Conservation (phyloP, 2,888 invertebrate species). For the Tachina lurida region DNA sequence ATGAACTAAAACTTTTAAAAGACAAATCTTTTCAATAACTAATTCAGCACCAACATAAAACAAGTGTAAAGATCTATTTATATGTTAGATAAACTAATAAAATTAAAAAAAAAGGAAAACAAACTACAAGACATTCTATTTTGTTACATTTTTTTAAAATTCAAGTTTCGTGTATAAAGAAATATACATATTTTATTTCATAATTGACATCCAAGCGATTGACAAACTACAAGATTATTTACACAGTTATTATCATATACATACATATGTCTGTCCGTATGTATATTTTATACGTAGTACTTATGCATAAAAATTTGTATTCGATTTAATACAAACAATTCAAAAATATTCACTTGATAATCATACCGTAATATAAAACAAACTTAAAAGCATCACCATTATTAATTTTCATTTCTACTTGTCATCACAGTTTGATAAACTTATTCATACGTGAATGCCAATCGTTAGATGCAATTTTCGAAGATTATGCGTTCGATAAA, state of each 20-base stretch:
- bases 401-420: slow-evolving; percentile 40
- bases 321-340: slow-evolving; percentile 31
- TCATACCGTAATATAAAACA: slow-evolving; percentile 33
- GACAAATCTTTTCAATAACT: slow-evolving; percentile 29
- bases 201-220: slow-evolving; percentile 54
- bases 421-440: slow-evolving; percentile 61
- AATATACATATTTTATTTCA: slow-evolving; percentile 39
- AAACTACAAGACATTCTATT: slow-evolving; percentile 10
- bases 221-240: slow-evolving; percentile 54
- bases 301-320: slow-evolving; percentile 15
- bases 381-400: slow-evolving; percentile 50
- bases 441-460: slow-evolving; percentile 52
- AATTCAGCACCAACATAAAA: slow-evolving; percentile 57
- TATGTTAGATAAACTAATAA: slow-evolving; percentile 16
- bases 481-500: slow-evolving; percentile 57
- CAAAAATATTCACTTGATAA: slow-evolving; percentile 15
- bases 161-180: slow-evolving; percentile 34
- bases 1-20: slow-evolving; percentile 47
- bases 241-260: slow-evolving; percentile 31
- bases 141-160: slow-evolving; percentile 25
- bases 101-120: neutral
- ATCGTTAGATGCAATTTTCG: slow-evolving; percentile 51
- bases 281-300: slow-evolving; percentile 1
- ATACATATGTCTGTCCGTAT: neutral
- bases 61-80: slow-evolving; percentile 23